These are phyloP conservation scores for Rhinogobius similis DNA, from an alignment of 2,113 vertebrate species.

Conservation along the genomic window DNA sequence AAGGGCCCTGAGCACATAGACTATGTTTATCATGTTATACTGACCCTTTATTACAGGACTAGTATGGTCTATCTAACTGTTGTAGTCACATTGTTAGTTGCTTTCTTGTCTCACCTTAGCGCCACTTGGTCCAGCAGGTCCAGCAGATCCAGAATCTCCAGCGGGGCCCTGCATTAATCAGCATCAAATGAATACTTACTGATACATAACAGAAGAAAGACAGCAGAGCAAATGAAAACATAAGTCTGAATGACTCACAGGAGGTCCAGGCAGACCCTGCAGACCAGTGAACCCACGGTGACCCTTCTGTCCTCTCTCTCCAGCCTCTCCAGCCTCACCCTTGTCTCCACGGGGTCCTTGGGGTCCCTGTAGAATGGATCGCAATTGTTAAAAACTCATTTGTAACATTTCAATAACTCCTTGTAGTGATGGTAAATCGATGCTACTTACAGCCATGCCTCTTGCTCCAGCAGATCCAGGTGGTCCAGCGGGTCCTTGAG, in stretches of 20 bases:
- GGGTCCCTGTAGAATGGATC: conserved; percentile 81
- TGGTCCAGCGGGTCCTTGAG: conserved; percentile 93
- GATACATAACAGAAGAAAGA: neutral
- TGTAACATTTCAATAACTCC: neutral
- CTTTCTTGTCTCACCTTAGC: conserved; percentile 79
- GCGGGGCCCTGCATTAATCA: conserved; percentile 81
- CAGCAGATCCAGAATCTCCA: conserved; percentile 89
- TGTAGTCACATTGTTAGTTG: neutral
- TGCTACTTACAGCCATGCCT: conserved; percentile 89
- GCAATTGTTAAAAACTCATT: neutral
- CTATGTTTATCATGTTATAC: neutral
- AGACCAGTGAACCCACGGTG: conserved; percentile 97
- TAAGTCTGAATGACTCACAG: conserved; percentile 80
- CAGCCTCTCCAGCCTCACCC: conserved; percentile 90
- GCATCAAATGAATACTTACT: conserved; percentile 14
- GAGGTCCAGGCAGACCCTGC: conserved; percentile 95
- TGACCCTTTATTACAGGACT: conserved; percentile 8
- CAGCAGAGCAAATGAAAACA: neutral
- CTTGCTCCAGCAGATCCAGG: conserved; percentile 89
- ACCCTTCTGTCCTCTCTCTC: conserved; percentile 95
- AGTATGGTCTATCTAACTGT: neutral
- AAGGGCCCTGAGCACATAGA: conserved; percentile 80
- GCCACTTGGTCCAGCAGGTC: conserved; percentile 87
- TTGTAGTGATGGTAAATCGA: neutral
- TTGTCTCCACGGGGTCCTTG: conserved; percentile 98